These are phyloP conservation scores for Notechis scutatus DNA, from an alignment of 2,113 vertebrate species.

Conservation along the genomic window DNA sequence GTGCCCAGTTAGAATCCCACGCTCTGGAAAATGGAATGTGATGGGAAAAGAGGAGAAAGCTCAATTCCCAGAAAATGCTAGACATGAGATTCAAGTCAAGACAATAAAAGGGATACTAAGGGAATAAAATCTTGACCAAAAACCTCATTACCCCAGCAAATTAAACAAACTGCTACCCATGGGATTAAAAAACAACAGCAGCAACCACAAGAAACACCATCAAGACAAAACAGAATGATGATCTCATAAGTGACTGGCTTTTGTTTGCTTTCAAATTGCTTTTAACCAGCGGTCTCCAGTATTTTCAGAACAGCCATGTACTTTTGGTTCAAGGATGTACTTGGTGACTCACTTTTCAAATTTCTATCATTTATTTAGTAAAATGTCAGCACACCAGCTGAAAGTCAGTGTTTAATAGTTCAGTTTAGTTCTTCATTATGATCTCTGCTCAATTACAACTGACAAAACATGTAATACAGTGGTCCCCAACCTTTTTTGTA, in stretches of 20 bases:
- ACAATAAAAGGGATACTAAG: neutral
- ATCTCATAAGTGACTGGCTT: neutral
- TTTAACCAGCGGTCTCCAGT: neutral
- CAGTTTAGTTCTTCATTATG: neutral
- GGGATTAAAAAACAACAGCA: neutral
- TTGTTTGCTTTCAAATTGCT: neutral
- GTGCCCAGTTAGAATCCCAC: neutral
- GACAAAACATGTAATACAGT: neutral
- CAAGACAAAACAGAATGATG: neutral
- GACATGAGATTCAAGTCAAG: neutral
- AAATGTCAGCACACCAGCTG: neutral
- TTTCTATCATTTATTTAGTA: neutral
- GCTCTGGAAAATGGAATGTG: neutral
- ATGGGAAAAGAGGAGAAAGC: conserved; percentile 3
- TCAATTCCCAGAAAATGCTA: neutral
- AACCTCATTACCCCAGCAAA: neutral
- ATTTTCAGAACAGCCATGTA: neutral
- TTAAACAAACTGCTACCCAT: neutral
- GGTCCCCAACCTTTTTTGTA: too few relatives aligned
- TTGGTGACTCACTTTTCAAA: neutral
- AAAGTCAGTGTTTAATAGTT: neutral
- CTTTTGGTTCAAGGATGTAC: neutral
- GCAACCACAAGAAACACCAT: neutral
- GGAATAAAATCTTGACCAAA: neutral
- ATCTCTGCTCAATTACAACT: neutral